Conservation (phyloP, 2,888 invertebrate species). For the Autographa gamma region DNA sequence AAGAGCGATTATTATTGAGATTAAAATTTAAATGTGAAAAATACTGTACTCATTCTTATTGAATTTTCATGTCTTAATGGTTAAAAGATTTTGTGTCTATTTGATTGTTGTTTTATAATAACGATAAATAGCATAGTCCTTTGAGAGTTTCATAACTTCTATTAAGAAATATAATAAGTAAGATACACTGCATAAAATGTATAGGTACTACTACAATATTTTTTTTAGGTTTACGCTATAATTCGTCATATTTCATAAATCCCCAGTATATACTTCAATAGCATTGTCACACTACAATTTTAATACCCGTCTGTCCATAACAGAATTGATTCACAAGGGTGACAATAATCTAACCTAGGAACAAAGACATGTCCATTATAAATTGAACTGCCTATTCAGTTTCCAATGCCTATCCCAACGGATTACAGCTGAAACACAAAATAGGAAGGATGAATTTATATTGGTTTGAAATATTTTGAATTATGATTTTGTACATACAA, state of each 20-base stretch:
- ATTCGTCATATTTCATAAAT: no score
- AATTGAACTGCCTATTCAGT: slow-evolving; percentile 48
- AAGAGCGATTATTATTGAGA: no score
- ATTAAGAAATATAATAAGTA: no score
- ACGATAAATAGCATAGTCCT: no score
- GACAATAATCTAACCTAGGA: slow-evolving; percentile 54
- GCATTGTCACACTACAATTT: slow-evolving; percentile 54
- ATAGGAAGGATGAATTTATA: slow-evolving; percentile 31
- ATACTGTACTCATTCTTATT: no score
- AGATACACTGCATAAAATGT: no score
- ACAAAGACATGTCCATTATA: slow-evolving; percentile 54
- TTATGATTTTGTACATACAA: slow-evolving; percentile 41
- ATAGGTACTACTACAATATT: no score
- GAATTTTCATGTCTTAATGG: no score
- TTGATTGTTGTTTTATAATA: slow-evolving; percentile 10
- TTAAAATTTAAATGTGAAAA: no score
- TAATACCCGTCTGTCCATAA: slow-evolving; percentile 53
- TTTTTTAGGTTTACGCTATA: no score
- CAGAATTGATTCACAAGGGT: slow-evolving; percentile 59
- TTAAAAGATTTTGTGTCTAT: not conserved
- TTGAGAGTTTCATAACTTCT: no score
- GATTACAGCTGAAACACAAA: slow-evolving; percentile 26
- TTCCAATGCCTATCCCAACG: slow-evolving; percentile 29
- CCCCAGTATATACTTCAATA: not conserved
- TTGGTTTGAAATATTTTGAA: slow-evolving; percentile 31